A percentile compares a stretch with the other conserved stretches of the same genome.
Evolutionary conservation across 2,888 invertebrate species (phyloP).

Genomic region (Hyles lineata): DNA sequence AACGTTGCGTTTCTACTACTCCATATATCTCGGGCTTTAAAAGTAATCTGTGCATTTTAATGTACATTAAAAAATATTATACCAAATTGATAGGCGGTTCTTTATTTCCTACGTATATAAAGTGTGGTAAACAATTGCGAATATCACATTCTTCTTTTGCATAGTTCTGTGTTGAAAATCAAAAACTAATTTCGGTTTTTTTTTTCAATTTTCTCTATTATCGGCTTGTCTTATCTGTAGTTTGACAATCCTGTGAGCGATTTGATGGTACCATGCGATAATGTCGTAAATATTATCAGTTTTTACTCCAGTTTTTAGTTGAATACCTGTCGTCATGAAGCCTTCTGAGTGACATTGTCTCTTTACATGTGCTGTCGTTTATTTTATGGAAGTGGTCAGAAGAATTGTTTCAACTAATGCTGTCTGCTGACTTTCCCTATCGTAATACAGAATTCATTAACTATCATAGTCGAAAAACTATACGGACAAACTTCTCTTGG

Average conservation of each 20-base stretch:
- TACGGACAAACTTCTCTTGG: too few species aligned
- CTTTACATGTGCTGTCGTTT: too few species aligned
- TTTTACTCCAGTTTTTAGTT: too few species aligned
- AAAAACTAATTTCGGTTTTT: neutral
- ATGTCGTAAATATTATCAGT: too few species aligned
- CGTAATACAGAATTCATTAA: too few species aligned
- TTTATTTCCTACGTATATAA: neutral
- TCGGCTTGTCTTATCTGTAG: neutral
- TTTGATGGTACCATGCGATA: neutral
- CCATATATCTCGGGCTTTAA: neutral
- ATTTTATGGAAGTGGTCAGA: too few species aligned
- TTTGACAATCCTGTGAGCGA: neutral
- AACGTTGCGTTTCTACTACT: conserved; percentile 2
- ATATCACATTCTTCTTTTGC: too few species aligned
- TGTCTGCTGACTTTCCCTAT: too few species aligned
- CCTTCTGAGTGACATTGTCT: too few species aligned
- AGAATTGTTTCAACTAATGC: too few species aligned
- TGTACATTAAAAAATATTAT: neutral
- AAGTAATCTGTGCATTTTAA: neutral
- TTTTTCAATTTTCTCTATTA: neutral
- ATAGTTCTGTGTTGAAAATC: neutral
- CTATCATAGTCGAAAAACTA: too few species aligned
- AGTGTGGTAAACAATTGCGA: neutral
- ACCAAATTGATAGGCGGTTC: neutral
- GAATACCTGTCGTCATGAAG: too few species aligned